These are phyloP conservation scores for Araneus ventricosus DNA, from an alignment of 1,140 invertebrate genomes.

Conservation along the genomic window DNA sequence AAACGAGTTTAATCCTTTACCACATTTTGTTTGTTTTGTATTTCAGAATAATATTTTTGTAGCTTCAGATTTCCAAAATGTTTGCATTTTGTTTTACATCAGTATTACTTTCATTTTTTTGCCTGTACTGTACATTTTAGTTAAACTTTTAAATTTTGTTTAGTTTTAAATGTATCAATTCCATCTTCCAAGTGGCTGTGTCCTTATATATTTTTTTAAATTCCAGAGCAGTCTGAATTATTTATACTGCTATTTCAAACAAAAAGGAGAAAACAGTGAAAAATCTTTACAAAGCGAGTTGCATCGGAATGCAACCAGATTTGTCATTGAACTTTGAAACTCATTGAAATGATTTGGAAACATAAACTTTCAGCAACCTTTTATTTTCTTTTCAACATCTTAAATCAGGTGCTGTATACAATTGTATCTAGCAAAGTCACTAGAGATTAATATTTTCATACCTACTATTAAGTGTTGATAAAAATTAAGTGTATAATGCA, in stretches of 20 bases:
- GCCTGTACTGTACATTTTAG: background rate
- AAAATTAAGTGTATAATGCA: background rate
- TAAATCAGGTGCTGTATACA: constrained; percentile 50
- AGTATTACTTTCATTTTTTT: constrained; percentile 26
- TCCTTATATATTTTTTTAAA: background rate
- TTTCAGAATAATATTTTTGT: constrained; percentile 6
- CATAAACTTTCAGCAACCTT: background rate
- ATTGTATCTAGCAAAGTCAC: constrained; percentile 43
- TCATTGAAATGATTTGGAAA: background rate
- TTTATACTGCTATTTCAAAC: background rate
- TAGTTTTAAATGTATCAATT: background rate
- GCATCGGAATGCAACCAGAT: background rate
- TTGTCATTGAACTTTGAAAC: background rate
- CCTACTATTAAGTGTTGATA: constrained; percentile 23
- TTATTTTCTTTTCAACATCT: background rate
- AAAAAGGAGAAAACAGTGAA: background rate
- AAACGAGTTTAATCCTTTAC: background rate
- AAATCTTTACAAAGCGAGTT: background rate
- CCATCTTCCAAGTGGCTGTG: background rate
- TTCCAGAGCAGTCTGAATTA: background rate
- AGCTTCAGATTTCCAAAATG: constrained; percentile 22
- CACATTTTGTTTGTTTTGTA: background rate
- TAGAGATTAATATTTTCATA: constrained; percentile 56
- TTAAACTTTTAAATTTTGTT: background rate
- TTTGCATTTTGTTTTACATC: constrained; percentile 18